phyloP scores from a whole-genome alignment of 2,888 invertebrate species.

The Dendrolimus houi region DNA sequence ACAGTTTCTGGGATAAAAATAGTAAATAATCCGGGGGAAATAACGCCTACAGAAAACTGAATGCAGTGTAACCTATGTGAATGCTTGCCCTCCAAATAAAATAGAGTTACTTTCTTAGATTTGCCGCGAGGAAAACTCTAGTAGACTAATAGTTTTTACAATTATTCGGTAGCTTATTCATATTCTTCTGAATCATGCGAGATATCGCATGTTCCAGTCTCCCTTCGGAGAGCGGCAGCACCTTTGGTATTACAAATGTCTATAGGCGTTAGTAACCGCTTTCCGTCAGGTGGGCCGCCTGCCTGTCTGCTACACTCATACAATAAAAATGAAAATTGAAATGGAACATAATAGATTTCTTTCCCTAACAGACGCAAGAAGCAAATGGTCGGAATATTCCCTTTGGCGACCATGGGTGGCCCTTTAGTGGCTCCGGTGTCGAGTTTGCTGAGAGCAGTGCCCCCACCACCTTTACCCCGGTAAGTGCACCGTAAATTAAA shows the following conservation, averaged over 20 bases:
- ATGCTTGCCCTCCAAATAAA: no score
- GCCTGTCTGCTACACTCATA: neutral
- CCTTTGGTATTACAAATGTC: neutral
- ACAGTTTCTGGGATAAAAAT: no score
- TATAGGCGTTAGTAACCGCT: neutral
- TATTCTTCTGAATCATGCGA: no score
- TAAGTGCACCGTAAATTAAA: slow-evolving; percentile 23
- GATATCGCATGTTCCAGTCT: neutral
- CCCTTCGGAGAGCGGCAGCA: neutral
- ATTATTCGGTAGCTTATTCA: no score
- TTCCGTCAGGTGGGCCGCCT: neutral
- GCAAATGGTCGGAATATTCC: slow-evolving; percentile 70
- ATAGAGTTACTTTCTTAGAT: no score
- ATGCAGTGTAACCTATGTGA: no score
- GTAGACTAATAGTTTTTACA: no score
- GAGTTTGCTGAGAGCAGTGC: slow-evolving; percentile 79
- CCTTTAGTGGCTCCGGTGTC: slow-evolving; percentile 74
- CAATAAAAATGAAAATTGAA: neutral
- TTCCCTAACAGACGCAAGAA: slow-evolving; percentile 48
- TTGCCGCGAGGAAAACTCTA: no score
- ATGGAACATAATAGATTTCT: neutral
- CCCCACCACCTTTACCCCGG: slow-evolving; percentile 83
- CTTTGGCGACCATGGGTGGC: slow-evolving; percentile 60
- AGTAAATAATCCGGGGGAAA: no score
- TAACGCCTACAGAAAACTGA: no score